A percentile compares a stretch with the other conserved stretches of the same genome.
These are phyloP conservation scores for Drosophila lacicola DNA, from an alignment of 2,888 invertebrate species.

Conservation along the genomic window DNA sequence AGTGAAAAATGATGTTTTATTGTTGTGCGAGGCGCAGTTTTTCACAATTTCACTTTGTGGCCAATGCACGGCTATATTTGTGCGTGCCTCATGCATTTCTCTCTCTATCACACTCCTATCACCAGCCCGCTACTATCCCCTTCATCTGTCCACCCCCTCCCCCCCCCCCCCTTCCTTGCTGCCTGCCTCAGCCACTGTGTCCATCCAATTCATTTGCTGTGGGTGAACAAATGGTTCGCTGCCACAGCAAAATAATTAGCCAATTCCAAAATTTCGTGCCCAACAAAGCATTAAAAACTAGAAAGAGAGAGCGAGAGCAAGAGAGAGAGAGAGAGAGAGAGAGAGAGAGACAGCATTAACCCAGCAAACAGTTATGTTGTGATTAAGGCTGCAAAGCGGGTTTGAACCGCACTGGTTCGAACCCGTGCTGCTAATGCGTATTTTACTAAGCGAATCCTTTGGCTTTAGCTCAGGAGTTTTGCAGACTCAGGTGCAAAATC, in stretches of 20 bases:
- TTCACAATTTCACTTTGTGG: constrained; percentile 67
- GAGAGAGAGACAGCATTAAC: background rate
- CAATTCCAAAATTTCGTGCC: constrained; percentile 23
- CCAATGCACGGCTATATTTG: constrained; percentile 56
- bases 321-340: background rate
- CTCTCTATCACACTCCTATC: background rate
- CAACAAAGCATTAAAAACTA: constrained; percentile 11
- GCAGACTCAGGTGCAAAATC: too few species aligned
- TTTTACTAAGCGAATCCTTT: too few species aligned
- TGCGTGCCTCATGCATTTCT: constrained; percentile 50
- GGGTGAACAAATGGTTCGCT: constrained; percentile 31
- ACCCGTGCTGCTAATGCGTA: too few species aligned
- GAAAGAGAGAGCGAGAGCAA: background rate
- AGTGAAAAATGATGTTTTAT: constrained; percentile 64
- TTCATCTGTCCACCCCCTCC: background rate
- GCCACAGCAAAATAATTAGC: constrained; percentile 35
- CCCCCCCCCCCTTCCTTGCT: background rate
- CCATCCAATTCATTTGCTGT: constrained; percentile 39
- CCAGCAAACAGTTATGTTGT: constrained; percentile 10
- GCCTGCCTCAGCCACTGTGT: constrained; percentile 1
- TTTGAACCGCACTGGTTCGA: too few species aligned
- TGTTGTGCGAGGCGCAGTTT: constrained; percentile 48
- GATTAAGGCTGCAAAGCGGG: background rate
- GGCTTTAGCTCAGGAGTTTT: too few species aligned
- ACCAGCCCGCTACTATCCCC: background rate